Evolutionary conservation across 2,797 vertebrate genomes (phyloP), one percentile per base, ranked within the genome.

Genomic region (Perdix hodgsoniae): DNA sequence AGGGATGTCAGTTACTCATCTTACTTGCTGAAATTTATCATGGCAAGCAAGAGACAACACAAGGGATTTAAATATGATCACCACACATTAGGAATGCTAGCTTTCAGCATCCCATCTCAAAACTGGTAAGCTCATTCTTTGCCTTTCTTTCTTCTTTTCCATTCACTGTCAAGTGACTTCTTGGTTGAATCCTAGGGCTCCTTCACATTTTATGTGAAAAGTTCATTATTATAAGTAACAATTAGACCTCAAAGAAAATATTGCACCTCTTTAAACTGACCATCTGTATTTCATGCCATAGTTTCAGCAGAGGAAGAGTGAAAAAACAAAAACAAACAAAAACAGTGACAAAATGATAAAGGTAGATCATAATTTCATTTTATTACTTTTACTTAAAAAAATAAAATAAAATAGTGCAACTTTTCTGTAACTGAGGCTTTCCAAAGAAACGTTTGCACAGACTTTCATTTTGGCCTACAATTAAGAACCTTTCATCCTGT

Each of bases 321-420:
- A 2, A 50, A 66, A 77, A 16, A 2, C n/a, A 50, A 69, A 69
- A 39, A 19, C 8, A 83, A 16, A 40, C 11, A 44, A 17, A 44
- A 44, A 44, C n/a, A 84, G 50, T 2, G 0, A 83, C 33, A 78
- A 40, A 82, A 65, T 65, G 3, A 60, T 5, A 56, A 18, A 59
- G 1, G 3, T 47, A 35, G 56, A 81, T 83, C 65, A 56, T 50
- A 26, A 40, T 50, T 88, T 78, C 29, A 47, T 73, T 91, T 93
- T 96, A 95, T 92, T 96, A 73, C 35, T 64, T 56, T 23, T 67
- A 14, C 31, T 82, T 76, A 50, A 61, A 67, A 35, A 52, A 52
- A 15, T 24, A 49, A 47, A 22, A 45, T 29, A 67, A 54, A 63
- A 49, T 35, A 78, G 63, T 31, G n/a, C 37, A 91, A 83, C 65